Evolutionary conservation across 2,888 invertebrate genomes (phyloP), one percentile per base, ranked within the genome.

Genomic region (Sabatieria punctata): DNA sequence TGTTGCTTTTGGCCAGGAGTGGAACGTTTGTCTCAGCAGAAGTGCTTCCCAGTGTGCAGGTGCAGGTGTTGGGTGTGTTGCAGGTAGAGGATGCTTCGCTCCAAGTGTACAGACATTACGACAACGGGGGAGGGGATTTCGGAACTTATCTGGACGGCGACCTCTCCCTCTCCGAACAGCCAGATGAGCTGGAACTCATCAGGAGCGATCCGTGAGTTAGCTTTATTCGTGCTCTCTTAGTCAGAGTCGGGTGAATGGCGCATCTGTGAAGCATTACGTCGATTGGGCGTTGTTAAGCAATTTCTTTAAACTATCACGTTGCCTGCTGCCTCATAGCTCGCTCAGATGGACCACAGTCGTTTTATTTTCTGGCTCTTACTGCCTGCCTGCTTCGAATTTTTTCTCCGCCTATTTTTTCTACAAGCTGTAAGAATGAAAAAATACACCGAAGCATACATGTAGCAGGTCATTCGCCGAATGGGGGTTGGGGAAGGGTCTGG

Each of bases 11-110:
- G n/a, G n/a, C n/a, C n/a, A n/a, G n/a, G n/a, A n/a, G n/a, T n/a
- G n/a, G n/a, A n/a, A n/a, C n/a, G n/a, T n/a, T n/a, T n/a, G n/a
- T n/a, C n/a, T n/a, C n/a, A n/a, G n/a, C n/a, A n/a, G n/a, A n/a
- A n/a, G n/a, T n/a, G n/a, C n/a, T n/a, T n/a, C n/a, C n/a, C n/a
- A n/a, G n/a, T n/a, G n/a, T n/a, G n/a, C n/a, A n/a, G n/a, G n/a
- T n/a, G n/a, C n/a, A n/a, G n/a, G n/a, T n/a, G n/a, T n/a, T n/a
- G n/a, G n/a, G n/a, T n/a, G n/a, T n/a, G n/a, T n/a, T n/a, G 26
- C 77, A 95, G 95, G 75, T 93, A 72, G 93, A 93, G 67, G 95
- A 95, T 73, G 85, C 88, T 51, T 85, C 91, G 25, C 76, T 97
- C 53, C 95, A 97, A 73, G 77, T 97, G 54, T 95, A 91, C 72